These are phyloP conservation scores for Ptychobarbus kaznakovi DNA, from an alignment of 2,797 vertebrate genomes.

Conservation along the genomic window DNA sequence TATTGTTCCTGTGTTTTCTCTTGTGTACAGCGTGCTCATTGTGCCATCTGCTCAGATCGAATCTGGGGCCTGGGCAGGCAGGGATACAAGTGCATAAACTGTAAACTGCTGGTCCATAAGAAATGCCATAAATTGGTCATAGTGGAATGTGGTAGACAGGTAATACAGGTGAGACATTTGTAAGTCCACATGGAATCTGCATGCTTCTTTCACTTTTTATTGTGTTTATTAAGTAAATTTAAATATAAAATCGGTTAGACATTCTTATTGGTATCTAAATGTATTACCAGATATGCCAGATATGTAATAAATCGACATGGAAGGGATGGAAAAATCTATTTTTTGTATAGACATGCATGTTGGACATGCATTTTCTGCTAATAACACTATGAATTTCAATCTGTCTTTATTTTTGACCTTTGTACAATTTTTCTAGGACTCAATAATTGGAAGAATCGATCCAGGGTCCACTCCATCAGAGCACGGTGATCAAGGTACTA, in stretches of 20 bases:
- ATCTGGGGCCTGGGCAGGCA: constrained; percentile 98
- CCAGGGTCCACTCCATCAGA: constrained; percentile 68
- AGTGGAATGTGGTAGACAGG: constrained; percentile 88
- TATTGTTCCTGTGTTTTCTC: not conserved
- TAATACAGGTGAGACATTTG: constrained; percentile 73
- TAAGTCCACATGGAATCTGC: not conserved
- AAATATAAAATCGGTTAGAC: not conserved
- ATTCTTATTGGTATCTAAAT: not conserved
- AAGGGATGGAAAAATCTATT: not conserved
- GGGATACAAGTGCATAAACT: constrained; percentile 98
- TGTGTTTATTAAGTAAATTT: not conserved
- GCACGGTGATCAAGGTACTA: constrained; percentile 66
- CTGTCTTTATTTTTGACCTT: constrained; percentile 14
- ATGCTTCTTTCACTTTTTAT: not conserved
- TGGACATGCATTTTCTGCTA: not conserved
- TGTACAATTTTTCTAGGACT: constrained; percentile 69
- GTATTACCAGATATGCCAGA: not conserved
- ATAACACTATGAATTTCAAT: not conserved
- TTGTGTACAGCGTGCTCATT: constrained; percentile 88
- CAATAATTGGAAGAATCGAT: constrained; percentile 69
- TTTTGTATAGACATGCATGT: not conserved
- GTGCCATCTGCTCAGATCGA: constrained; percentile 96
- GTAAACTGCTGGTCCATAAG: constrained; percentile 98
- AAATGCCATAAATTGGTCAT: constrained; percentile 97
- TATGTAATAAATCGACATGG: not conserved